phyloP scores from a whole-genome alignment of 2,797 vertebrate genomes.

The Dermochelys coriacea region DNA sequence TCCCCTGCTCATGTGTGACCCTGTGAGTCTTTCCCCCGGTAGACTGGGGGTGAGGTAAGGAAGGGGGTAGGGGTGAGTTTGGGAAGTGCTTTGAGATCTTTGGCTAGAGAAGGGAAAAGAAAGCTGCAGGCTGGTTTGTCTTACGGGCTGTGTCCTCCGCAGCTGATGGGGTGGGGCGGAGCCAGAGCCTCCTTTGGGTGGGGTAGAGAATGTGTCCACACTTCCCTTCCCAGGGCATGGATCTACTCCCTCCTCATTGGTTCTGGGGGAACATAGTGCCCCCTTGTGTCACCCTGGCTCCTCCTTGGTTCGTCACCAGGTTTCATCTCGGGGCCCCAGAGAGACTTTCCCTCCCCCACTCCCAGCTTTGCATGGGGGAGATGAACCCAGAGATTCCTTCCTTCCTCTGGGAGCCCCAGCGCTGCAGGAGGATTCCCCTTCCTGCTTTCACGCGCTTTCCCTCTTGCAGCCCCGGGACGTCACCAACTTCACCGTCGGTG shows the following conservation, averaged over 20 bases:
- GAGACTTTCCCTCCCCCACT: not conserved
- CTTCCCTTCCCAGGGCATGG: not conserved
- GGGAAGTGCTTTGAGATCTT: not conserved
- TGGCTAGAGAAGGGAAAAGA: not conserved
- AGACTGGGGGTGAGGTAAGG: not conserved
- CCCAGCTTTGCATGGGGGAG: not conserved
- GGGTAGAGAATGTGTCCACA: not conserved
- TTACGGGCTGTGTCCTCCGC: not conserved
- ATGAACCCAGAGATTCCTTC: not conserved
- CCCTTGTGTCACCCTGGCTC: not conserved
- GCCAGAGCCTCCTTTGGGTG: not conserved
- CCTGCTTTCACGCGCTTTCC: not conserved
- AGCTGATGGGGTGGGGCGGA: not conserved
- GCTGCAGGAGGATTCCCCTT: not conserved
- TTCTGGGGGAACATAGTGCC: not conserved
- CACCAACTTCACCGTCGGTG: conserved; percentile 92
- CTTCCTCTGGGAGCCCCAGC: not conserved
- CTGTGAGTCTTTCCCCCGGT: not conserved
- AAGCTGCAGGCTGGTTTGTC: not conserved
- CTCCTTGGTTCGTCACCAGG: not conserved
- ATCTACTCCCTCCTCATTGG: not conserved
- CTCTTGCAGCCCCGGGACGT: conserved; percentile 90
- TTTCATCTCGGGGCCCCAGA: not conserved
- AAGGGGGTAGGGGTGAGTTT: not conserved
- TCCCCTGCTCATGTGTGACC: too few relatives aligned